Base-by-base conservation (phyloP, 2,797 vertebrate genomes). In the Darevskia mixta region DNA sequence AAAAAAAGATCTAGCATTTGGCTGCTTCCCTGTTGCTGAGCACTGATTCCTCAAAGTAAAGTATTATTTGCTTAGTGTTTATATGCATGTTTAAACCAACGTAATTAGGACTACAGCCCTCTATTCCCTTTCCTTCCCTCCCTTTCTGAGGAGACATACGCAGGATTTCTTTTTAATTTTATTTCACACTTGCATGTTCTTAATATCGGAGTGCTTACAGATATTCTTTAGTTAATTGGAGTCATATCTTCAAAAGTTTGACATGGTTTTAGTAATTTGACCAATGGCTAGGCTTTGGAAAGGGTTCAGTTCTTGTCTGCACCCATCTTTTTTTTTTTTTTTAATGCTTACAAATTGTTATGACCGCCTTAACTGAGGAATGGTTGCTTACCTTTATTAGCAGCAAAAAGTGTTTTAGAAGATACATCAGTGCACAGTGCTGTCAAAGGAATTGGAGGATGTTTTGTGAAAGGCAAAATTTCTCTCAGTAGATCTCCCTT, bases 401-500 rank as follows among this genome's bases (percentile, higher is more conserved):
- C 95, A 64, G 94, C 92, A 88, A 96, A 82, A 72, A 97, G 94
- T 76, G 92, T 45, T 88, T 94, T 90, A 81, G 83, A 38, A 67
- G 92, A 95, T 5, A 81, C 64, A 18, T 95, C 95, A 7, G 93
- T 93, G 20, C 89, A 91, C 5, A 97, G 38, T 0, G 92, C 87
- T 4, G 95, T 97, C 90, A 97, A 90, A 89, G 96, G 94, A 94
- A 94, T 95, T 87, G 95, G 91, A n/a, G 95, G 88, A 64, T 92
- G 90, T 72, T 95, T 95, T n/a, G 96, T 95, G 93, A 96, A 96
- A 76, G 96, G 96, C 45, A 94, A 45, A 87, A 96, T 88, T 90
- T 97, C 92, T 91, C 95, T 96, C 80, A 97, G 80, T 58, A 97
- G 89, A 10, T 86, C 94, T 88, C 97, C 97, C 96, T 97, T 89